Base-by-base conservation (phyloP, 2,113 vertebrate species). In the Gracilinanus agilis region DNA sequence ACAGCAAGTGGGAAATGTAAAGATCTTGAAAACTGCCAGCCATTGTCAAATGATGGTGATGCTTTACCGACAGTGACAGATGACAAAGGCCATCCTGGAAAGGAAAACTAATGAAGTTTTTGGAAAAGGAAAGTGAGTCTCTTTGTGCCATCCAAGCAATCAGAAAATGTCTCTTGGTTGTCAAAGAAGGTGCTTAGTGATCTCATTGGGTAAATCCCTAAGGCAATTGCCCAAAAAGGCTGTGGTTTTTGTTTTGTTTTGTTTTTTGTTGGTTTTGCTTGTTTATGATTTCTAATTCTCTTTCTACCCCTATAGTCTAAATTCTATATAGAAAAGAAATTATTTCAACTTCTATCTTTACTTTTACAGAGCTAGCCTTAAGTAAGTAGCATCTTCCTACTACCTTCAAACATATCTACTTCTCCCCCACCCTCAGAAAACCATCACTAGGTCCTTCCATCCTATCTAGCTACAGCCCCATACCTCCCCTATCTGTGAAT, bases 81-180 rank as follows among this genome's bases (percentile, higher is more conserved):
- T 97, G 92, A 93, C 53, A 97, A 95, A 95, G 92, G 95, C 96
- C 96, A 92, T 23, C 40, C n/a, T 83, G 23, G 56, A 92, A 40
- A 49, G 25, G 96, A 88, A 97, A 88, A 96, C 61, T 54, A 97
- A 96, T 90, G 94, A 95, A 90, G 13, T 23, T 44, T 95, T 55
- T 92, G 58, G 96, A 97, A 96, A 0, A 54, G 13, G 1, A 92
- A 95, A 61, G 53, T 90, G 89, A 93, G 91, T 12, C 34, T 44
- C 8, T 95, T 92, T n/a, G 13, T 1, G 96, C 0, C 12, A 88
- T 4, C 19, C 53, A 19, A 96, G 54, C 12, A 0, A 0, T 34
- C 90, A 75, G 90, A 53, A 54, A 55, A 54, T 90, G 54, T 29
- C 90, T 54, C 0, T 21, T 92, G 44, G 95, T 96, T 96, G 53